phyloP scores from a whole-genome alignment of 2,113 vertebrate genomes.

The Scomber colias region DNA sequence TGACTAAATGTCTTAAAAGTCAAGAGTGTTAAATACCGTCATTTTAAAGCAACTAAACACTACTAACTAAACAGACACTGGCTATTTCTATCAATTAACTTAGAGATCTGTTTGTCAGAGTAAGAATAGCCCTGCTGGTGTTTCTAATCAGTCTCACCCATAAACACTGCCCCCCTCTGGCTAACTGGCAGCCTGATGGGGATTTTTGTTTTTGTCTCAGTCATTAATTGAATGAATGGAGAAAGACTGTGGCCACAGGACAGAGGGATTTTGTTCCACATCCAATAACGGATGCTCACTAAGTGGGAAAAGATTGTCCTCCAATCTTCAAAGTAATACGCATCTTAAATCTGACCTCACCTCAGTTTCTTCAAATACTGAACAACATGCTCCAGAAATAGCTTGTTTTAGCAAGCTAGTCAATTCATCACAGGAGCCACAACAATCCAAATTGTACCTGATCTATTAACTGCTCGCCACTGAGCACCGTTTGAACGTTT shows the following conservation, averaged over 20 bases:
- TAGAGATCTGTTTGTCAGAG: background rate
- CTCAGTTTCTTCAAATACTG: background rate
- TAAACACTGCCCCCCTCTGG: conserved; percentile 77
- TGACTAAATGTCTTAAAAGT: too few relatives aligned
- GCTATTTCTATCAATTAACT: conserved; percentile 13
- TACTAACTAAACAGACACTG: background rate
- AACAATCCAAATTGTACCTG: conserved; percentile 74
- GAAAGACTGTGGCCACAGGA: background rate
- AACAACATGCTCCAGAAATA: background rate
- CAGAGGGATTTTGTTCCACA: background rate
- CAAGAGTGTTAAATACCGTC: too few relatives aligned
- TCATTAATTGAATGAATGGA: background rate
- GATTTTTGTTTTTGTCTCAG: background rate
- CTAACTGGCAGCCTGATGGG: conserved; percentile 19
- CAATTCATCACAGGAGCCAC: conserved; percentile 57
- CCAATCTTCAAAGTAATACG: background rate
- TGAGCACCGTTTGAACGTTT: conserved; percentile 81
- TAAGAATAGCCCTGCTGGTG: conserved; percentile 21
- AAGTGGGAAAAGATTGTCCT: background rate
- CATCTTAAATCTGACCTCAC: background rate
- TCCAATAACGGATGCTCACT: background rate
- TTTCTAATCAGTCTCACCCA: conserved; percentile 34
- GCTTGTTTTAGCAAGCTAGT: conserved; percentile 31
- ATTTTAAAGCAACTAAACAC: conserved; percentile 2
- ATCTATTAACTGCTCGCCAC: conserved; percentile 79